phyloP scores from a whole-genome alignment of 2,888 invertebrate species.

The Nebria brevicollis region DNA sequence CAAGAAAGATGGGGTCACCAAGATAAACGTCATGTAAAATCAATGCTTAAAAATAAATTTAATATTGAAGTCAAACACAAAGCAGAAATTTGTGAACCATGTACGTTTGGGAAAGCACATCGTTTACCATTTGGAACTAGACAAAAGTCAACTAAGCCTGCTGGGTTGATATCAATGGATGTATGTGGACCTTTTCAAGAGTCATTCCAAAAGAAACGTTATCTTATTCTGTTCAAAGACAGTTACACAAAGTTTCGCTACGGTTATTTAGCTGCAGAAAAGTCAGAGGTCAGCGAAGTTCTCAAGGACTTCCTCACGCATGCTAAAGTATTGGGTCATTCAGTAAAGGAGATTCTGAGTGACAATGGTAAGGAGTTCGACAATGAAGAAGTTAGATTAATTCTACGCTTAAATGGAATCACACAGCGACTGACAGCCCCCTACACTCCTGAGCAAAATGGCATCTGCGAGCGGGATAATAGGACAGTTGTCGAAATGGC shows the following conservation, averaged over 20 bases:
- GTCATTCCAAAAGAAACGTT: constrained; percentile 49
- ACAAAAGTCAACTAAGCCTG: not conserved
- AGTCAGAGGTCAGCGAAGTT: constrained; percentile 52
- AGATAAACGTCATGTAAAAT: constrained; percentile 21
- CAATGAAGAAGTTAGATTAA: constrained; percentile 50
- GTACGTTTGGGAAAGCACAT: constrained; percentile 12
- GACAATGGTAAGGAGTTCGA: constrained; percentile 55
- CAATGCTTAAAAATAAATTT: not conserved
- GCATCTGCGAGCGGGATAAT: constrained; percentile 51
- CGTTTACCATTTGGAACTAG: not conserved
- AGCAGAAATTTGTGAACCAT: not conserved
- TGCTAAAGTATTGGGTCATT: constrained; percentile 51
- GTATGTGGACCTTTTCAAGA: constrained; percentile 46
- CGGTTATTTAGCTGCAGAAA: constrained; percentile 50
- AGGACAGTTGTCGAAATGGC: constrained; percentile 53
- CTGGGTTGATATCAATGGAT: not conserved
- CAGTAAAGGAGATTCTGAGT: constrained; percentile 53
- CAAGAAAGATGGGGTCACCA: constrained; percentile 28
- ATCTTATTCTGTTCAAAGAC: constrained; percentile 48
- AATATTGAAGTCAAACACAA: constrained; percentile 2
- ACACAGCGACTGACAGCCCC: constrained; percentile 50
- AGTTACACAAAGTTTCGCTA: constrained; percentile 52
- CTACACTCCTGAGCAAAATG: constrained; percentile 52
- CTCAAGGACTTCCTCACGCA: constrained; percentile 50
- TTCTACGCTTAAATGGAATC: constrained; percentile 50